These are phyloP conservation scores for Ramphastos sulfuratus DNA, from an alignment of 2,113 vertebrate genomes.

Conservation along the genomic window DNA sequence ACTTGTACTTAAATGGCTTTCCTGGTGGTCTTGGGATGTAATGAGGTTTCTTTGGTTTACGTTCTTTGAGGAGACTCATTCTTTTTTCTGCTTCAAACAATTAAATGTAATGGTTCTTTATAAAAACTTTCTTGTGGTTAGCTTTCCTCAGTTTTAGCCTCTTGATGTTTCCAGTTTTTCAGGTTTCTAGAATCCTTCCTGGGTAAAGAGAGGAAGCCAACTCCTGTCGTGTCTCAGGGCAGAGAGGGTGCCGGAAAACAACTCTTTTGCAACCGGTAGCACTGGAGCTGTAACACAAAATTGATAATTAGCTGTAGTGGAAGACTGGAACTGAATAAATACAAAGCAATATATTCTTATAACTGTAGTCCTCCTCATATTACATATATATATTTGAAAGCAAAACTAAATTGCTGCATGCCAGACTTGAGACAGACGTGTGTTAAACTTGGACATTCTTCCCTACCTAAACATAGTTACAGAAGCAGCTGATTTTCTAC, in stretches of 20 bases:
- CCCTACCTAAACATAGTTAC: not conserved
- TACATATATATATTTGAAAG: fast-evolving
- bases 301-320: constrained; percentile 4
- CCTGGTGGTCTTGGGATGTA: constrained; percentile 96
- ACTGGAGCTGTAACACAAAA: constrained; percentile 65
- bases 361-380: not conserved
- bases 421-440: not conserved
- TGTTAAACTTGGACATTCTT: not conserved
- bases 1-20: constrained; percentile 98
- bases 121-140: constrained; percentile 13
- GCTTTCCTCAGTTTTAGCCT: not conserved
- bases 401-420: not conserved
- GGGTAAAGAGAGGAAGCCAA: constrained; percentile 6
- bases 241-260: not conserved
- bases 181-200: constrained; percentile 42
- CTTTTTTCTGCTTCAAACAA: constrained; percentile 53
- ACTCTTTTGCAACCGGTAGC: not conserved
- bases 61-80: constrained; percentile 88
- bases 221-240: not conserved
- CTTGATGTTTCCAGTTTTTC: constrained; percentile 49
- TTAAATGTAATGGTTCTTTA: not conserved
- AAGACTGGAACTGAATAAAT: not conserved
- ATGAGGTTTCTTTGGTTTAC: constrained; percentile 97
- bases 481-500: not conserved
- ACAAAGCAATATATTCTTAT: not conserved